These are phyloP conservation scores for Agrilus planipennis DNA, from an alignment of 1,140 invertebrate species.

Conservation along the genomic window DNA sequence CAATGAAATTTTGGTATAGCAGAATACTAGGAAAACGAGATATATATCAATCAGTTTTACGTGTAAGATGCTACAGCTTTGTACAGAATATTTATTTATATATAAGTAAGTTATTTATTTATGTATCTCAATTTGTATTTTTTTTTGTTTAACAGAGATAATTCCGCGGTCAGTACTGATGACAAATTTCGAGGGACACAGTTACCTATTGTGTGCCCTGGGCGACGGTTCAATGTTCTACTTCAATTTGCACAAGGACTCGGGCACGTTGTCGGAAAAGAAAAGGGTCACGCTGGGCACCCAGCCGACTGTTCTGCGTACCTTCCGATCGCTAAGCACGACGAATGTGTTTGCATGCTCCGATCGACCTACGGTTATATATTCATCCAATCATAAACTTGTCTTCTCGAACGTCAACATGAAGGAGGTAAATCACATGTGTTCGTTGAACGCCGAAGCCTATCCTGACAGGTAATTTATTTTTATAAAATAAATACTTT, in stretches of 20 bases:
- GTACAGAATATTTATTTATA: neutral
- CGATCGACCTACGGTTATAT: conserved; percentile 96
- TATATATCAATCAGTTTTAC: no score
- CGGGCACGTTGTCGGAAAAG: conserved; percentile 63
- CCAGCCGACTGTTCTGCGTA: conserved; percentile 86
- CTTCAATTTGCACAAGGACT: conserved; percentile 68
- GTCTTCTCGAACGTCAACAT: conserved; percentile 99
- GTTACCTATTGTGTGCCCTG: conserved; percentile 84
- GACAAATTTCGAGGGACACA: conserved; percentile 84
- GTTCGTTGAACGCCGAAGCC: conserved; percentile 85
- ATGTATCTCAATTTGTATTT: no score
- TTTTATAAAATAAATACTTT: neutral
- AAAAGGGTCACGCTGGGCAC: conserved; percentile 93
- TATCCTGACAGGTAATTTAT: conserved; percentile 72
- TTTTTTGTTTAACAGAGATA: conserved; percentile 56
- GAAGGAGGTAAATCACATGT: conserved; percentile 97
- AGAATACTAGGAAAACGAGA: no score
- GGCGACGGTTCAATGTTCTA: conserved; percentile 98
- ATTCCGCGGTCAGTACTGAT: conserved; percentile 92
- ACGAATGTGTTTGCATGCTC: conserved; percentile 98
- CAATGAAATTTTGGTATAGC: no score
- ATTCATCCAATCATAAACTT: conserved; percentile 96
- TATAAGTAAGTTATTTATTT: neutral
- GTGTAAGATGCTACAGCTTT: no score
- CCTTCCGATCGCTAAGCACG: conserved; percentile 81